Evolutionary conservation across 2,888 invertebrate species (phyloP), one percentile per base, ranked within the genome.

Genomic region (Cremastinae sp.): DNA sequence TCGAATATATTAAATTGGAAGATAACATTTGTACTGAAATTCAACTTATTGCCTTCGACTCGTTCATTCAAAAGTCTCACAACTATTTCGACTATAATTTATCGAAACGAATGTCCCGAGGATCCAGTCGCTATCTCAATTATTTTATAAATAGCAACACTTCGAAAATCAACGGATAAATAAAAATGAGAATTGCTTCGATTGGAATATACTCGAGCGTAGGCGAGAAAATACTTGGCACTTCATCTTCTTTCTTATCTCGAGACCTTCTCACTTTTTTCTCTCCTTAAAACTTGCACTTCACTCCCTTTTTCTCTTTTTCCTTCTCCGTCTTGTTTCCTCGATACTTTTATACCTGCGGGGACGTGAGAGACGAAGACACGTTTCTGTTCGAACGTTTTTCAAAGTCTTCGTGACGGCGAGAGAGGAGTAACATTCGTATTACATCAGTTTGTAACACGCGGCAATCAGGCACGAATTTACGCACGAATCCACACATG

Each of bases 401-500:
- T 51, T 20, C 20, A 51, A n/a, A 49, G 35, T 62, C 58, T 69
- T 53, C 51, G 43, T 35, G 58, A 9, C 53, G 41, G 7, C 14
- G 22, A 22, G 43, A 43, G 12, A 35, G 22, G 51, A 62, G 53
- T 49, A 75, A 79, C 69, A 69, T 79, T 73, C 53, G 72, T 70
- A 71, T 74, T 65, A 69, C 70, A 68, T 69, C 70, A 68, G 65
- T 82, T 28, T 79, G 76, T 81, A 45, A 68, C 64, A 64, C 78
- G 49, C 71, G 77, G 68, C 79, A 80, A 82, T 81, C 80, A 61
- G 77, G 58, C 74, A 77, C 80, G 74, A 83, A 83, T 85, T 85
- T 83, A 84, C 83, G 83, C 81, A 82, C 80, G 83, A 82, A 84
- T 84, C 81, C 59, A 16, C 41, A 37, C 14, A 61, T 12, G 43